Evolutionary conservation across 2,113 vertebrate species (phyloP), one percentile per base, ranked within the genome.

Genomic region (Asarcornis scutulata): DNA sequence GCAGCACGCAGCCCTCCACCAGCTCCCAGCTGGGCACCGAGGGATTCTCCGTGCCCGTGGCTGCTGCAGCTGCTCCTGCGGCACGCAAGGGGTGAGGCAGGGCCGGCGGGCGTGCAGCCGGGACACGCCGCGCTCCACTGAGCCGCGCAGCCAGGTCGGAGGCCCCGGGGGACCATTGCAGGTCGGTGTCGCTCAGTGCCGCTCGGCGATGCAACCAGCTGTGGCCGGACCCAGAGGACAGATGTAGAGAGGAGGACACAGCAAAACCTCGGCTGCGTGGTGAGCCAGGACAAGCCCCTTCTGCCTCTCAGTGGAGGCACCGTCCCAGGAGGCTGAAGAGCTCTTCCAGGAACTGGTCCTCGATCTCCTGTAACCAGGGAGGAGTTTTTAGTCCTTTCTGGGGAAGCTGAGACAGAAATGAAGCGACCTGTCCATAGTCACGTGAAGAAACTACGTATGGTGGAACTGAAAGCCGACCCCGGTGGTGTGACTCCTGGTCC

Each of bases 161-260:
- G 73, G 74, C 77, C 86, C 44, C 40, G 17, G 62, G 94, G 71
- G 38, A 87, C 53, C 77, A 79, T 91, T 73, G 58, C 17, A 6
- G 6, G 62, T 73, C 26, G 15, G 29, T 56, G 83, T 60, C 50
- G 56, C 72, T 92, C 29, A 82, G 32, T 50, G 89, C 52, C 84
- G 42, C 44, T 89, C 77, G 76, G 83, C 95, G 83, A 44, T 36
- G 66, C 32, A 93, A 31, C 83, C 64, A 90, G 95, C 89, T 95
- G 66, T 34, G 69, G 81, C 86, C 1, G 1, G 74, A 82, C 42
- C 29, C 1, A 1, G 29, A 78, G 73, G 34, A 88, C 81, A 60
- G 69, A 11, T 48, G 77, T 58, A 72, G 71, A 42, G 68, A 67
- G 62, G 66, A 75, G 64, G 90, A 87, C 83, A 58, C 1, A 4